Percentiles rank a stretch among this genome's conserved stretches.
These are phyloP conservation scores for Rotaria socialis DNA, from an alignment of 2,888 invertebrate species.

Conservation along the genomic window DNA sequence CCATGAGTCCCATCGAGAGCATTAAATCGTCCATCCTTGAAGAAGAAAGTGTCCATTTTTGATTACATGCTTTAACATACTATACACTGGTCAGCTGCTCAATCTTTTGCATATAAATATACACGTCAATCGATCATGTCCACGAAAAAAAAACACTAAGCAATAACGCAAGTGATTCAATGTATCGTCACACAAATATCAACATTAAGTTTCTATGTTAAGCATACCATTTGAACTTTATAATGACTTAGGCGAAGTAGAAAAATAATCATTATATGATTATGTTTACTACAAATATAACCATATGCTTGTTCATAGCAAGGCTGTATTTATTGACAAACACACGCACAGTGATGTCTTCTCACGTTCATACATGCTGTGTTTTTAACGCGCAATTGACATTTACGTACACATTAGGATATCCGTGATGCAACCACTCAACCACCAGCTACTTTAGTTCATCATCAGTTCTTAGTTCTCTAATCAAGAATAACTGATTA, in stretches of 20 bases:
- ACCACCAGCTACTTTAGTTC: conserved; percentile 7
- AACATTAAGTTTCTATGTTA: neutral
- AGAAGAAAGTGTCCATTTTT: conserved; percentile 18
- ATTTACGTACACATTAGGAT: neutral
- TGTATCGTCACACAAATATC: neutral
- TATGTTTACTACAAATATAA: neutral
- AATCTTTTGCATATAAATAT: neutral
- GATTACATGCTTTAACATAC: neutral
- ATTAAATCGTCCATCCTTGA: conserved; percentile 8
- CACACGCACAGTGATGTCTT: neutral
- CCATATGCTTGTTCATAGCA: conserved; percentile 7
- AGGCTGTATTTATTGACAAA: conserved; percentile 6
- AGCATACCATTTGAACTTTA: neutral
- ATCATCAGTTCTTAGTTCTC: neutral
- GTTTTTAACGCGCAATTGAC: conserved; percentile 18
- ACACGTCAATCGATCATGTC: neutral
- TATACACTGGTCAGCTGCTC: neutral
- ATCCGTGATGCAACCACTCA: neutral
- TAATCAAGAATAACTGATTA: neutral
- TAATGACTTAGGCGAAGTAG: neutral
- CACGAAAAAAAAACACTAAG: too few species aligned
- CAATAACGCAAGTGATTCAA: too few species aligned
- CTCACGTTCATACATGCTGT: conserved; percentile 4
- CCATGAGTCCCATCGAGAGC: neutral
- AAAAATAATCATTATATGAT: conserved; percentile 4